Evolutionary conservation across 2,888 invertebrate genomes (phyloP).

Genomic region (Drosophila barbarae): DNA sequence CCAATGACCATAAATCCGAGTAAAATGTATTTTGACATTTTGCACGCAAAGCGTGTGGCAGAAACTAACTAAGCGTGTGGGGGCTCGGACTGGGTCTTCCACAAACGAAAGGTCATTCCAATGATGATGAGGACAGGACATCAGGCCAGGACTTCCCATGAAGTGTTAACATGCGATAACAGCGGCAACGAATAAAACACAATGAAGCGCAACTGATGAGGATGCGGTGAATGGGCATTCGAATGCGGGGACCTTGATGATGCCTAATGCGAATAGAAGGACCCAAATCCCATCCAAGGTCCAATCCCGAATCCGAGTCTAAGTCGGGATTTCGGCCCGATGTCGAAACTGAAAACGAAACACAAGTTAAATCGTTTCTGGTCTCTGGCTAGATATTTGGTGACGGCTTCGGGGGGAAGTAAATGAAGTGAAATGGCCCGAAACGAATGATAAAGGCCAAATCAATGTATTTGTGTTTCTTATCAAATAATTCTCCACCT

Average conservation of each 20-base stretch:
- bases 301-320: conserved; percentile 2
- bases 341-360: conserved; percentile 14
- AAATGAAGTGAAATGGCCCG: conserved; percentile 73
- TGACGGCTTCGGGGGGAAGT: conserved; percentile 25
- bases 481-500: conserved; percentile 7
- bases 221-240: conserved; percentile 36
- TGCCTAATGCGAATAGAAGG: conserved; percentile 44
- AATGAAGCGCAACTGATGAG: conserved; percentile 69
- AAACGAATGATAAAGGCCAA: conserved; percentile 62
- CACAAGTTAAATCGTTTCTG: conserved; percentile 29
- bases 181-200: conserved; percentile 57
- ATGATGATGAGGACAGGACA: conserved; percentile 56
- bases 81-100: conserved; percentile 23
- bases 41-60: conserved; percentile 60
- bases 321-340: not conserved
- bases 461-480: conserved; percentile 54
- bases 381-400: conserved; percentile 16
- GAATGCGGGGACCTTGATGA: conserved; percentile 38
- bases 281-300: conserved; percentile 35
- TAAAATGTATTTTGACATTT: conserved; percentile 73
- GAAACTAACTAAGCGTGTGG: conserved; percentile 60
- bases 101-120: conserved; percentile 63
- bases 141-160: conserved; percentile 62
- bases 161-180: conserved; percentile 74
- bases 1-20: conserved; percentile 71